Conservation (phyloP, 2,888 invertebrate species). For the Lucinisca nassula region DNA sequence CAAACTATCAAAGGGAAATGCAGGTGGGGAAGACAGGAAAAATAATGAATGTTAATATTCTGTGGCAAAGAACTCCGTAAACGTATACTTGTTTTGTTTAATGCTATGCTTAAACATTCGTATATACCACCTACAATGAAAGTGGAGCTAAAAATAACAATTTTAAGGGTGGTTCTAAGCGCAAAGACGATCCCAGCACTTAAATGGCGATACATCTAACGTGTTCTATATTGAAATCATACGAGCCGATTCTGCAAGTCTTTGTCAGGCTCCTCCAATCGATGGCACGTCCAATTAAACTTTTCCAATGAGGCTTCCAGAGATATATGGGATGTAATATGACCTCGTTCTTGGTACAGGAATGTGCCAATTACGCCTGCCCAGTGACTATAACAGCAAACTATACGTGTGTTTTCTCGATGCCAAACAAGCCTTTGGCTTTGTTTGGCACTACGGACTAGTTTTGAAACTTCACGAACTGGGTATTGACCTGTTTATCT, state of each 20-base stretch:
- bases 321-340: neutral
- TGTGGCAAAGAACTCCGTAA: neutral
- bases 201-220: neutral
- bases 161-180: neutral
- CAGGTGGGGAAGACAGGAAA: neutral
- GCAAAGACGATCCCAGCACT: neutral
- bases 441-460: neutral
- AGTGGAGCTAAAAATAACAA: neutral
- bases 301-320: conserved; percentile 10
- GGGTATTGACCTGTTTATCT: neutral
- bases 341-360: neutral
- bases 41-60: conserved; percentile 1
- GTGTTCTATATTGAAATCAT: neutral
- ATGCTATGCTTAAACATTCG: neutral
- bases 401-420: conserved; percentile 9
- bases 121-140: neutral
- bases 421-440: neutral
- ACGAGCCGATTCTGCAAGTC: neutral
- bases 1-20: neutral
- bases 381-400: neutral
- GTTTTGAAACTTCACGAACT: neutral
- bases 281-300: neutral
- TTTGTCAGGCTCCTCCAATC: neutral
- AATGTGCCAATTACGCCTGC: conserved; percentile 11
- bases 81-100: neutral